Percentiles rank a stretch among this genome's conserved stretches.
Conservation (phyloP, 2,797 vertebrate species). For the Pangasius sanitwongsei region DNA sequence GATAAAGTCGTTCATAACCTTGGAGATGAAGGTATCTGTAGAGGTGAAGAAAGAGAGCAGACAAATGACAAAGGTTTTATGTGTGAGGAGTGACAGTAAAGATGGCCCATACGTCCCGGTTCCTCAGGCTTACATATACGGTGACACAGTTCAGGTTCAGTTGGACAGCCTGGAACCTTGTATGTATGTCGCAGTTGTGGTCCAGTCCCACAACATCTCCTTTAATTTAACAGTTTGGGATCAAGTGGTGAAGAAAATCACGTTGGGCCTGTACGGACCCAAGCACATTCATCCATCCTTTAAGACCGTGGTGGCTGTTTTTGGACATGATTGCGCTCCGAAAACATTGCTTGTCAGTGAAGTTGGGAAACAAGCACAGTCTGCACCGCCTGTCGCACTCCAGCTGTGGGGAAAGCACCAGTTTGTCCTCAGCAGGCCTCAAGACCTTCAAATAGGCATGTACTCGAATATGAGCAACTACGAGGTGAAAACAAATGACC, state of each 20-base stretch:
- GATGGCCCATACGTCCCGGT: conserved; percentile 87
- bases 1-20: conserved; percentile 81
- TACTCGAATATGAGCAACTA: conserved; percentile 96
- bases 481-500: conserved; percentile 82
- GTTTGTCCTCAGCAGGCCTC: conserved; percentile 83
- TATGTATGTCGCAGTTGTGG: conserved; percentile 88
- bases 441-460: conserved; percentile 89
- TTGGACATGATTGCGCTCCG: conserved; percentile 91
- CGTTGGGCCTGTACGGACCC: conserved; percentile 90
- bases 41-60: conserved; percentile 82
- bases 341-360: conserved; percentile 89
- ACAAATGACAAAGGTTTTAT: conserved; percentile 81
- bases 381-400: conserved; percentile 82
- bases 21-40: conserved; percentile 89
- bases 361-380: conserved; percentile 78
- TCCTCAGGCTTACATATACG: conserved; percentile 80
- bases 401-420: conserved; percentile 98
- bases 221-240: conserved; percentile 90
- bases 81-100: conserved; percentile 87
- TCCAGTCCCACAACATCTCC: conserved; percentile 78
- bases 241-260: conserved; percentile 87
- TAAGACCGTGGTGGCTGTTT: conserved; percentile 91
- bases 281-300: conserved; percentile 97
- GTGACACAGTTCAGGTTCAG: conserved; percentile 90
- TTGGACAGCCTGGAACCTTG: conserved; percentile 90